Evolutionary conservation across 2,888 invertebrate genomes (phyloP).

Genomic region (Eucera pruinosa): DNA sequence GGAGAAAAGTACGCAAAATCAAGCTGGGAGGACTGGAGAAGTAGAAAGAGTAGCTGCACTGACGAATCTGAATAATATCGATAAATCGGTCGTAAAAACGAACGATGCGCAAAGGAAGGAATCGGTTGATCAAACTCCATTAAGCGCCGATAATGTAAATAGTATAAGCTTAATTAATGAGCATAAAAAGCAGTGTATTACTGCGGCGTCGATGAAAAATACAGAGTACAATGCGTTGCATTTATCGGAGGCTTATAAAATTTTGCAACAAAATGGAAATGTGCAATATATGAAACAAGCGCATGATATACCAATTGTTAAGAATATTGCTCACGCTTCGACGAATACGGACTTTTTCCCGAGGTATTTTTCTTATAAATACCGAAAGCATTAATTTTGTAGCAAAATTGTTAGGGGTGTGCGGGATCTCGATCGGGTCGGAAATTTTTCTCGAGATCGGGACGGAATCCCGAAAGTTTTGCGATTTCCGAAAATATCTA

Average conservation of each 20-base stretch:
- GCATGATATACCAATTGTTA: slow-evolving; percentile 27
- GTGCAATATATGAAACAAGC: slow-evolving; percentile 44
- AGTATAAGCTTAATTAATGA: neutral
- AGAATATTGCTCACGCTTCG: slow-evolving; percentile 48
- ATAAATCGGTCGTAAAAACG: slow-evolving; percentile 5
- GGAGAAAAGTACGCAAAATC: slow-evolving; percentile 60
- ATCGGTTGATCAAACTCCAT: slow-evolving; percentile 3
- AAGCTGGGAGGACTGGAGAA: slow-evolving; percentile 26
- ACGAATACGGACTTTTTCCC: slow-evolving; percentile 69
- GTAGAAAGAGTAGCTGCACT: slow-evolving; percentile 13
- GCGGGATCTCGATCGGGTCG: too few species aligned
- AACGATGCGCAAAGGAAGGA: slow-evolving; percentile 29
- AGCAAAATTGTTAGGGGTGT: too few species aligned
- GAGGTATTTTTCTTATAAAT: slow-evolving; percentile 72
- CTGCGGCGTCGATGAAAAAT: slow-evolving; percentile 25
- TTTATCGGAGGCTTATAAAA: slow-evolving; percentile 52
- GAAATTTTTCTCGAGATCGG: too few species aligned
- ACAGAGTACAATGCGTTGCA: slow-evolving; percentile 38
- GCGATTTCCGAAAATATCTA: too few species aligned
- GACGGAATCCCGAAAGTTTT: too few species aligned
- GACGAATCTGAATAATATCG: slow-evolving; percentile 14
- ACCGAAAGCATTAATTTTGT: too few species aligned
- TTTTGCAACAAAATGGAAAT: slow-evolving; percentile 46
- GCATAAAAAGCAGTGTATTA: slow-evolving; percentile 28
- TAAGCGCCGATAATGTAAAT: slow-evolving; percentile 14